Evolutionary conservation across 2,888 invertebrate species (phyloP).

Genomic region (Dasysyrphus albostriatus): DNA sequence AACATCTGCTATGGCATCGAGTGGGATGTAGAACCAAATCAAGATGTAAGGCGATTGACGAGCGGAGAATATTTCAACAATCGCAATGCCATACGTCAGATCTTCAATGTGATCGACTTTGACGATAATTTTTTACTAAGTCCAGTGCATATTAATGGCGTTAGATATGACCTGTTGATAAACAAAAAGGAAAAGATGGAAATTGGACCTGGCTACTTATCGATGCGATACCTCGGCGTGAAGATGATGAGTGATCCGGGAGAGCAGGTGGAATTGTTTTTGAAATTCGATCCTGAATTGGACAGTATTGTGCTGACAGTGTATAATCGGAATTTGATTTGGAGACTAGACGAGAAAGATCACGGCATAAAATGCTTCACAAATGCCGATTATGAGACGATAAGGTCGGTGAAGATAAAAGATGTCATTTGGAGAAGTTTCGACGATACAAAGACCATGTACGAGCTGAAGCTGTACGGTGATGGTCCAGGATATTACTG

Average conservation of each 20-base stretch:
- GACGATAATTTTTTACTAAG: conserved; percentile 74
- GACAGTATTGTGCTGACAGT: conserved; percentile 84
- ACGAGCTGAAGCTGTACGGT: conserved; percentile 84
- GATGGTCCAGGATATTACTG: conserved; percentile 87
- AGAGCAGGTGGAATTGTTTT: conserved; percentile 76
- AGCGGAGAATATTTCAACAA: conserved; percentile 78
- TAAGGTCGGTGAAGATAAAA: conserved; percentile 84
- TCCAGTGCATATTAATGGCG: conserved; percentile 52
- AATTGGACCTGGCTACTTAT: conserved; percentile 50
- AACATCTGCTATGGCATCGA: conserved; percentile 79
- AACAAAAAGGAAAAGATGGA: conserved; percentile 75
- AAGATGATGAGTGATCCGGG: conserved; percentile 51
- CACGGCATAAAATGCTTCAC: conserved; percentile 87
- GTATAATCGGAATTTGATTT: conserved; percentile 86
- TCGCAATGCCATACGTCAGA: conserved; percentile 74
- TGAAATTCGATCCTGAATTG: conserved; percentile 76
- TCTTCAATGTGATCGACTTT: conserved; percentile 74
- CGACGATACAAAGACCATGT: conserved; percentile 82
- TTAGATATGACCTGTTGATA: conserved; percentile 77
- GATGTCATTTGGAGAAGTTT: conserved; percentile 81
- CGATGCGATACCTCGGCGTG: conserved; percentile 75
- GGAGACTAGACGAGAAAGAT: conserved; percentile 83
- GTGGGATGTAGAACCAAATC: conserved; percentile 75
- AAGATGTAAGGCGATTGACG: conserved; percentile 68
- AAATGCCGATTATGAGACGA: conserved; percentile 85